These are phyloP conservation scores for Copidosoma aretas DNA, from an alignment of 2,888 invertebrate genomes.

Conservation along the genomic window DNA sequence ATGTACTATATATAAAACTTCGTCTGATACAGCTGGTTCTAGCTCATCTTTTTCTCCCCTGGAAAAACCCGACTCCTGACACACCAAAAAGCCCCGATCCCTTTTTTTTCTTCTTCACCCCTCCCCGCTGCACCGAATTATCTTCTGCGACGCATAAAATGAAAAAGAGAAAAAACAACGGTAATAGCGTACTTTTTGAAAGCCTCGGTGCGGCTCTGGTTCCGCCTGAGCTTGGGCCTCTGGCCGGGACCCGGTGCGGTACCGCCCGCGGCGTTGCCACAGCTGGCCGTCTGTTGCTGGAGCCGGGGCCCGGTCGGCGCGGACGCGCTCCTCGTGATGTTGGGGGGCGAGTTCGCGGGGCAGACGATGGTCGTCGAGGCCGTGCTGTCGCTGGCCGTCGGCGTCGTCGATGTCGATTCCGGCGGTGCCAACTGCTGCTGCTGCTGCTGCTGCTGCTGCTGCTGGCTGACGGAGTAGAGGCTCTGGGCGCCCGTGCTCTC, in stretches of 20 bases:
- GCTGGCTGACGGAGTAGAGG: conserved; percentile 39
- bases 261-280: neutral
- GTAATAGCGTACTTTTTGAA: conserved; percentile 59
- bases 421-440: conserved; percentile 41
- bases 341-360: conserved; percentile 46
- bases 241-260: neutral
- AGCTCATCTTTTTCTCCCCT: no score
- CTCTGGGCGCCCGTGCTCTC: conserved; percentile 43
- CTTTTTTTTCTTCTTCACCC: no score
- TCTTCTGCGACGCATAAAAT: no score
- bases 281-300: conserved; percentile 46
- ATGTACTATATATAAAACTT: no score
- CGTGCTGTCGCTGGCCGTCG: conserved; percentile 40
- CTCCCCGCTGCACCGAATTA: no score
- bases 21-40: no score
- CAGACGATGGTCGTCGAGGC: conserved; percentile 25
- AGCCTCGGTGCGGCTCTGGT: conserved; percentile 59
- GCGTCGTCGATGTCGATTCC: conserved; percentile 46
- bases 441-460: conserved; percentile 34
- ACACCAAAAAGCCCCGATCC: no score
- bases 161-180: neutral
- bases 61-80: no score
- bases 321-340: conserved; percentile 55
- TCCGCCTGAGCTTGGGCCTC: conserved; percentile 64
- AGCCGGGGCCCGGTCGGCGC: conserved; percentile 57